phyloP scores from a whole-genome alignment of 1,140 invertebrate species.

The Euglossa dilemma region DNA sequence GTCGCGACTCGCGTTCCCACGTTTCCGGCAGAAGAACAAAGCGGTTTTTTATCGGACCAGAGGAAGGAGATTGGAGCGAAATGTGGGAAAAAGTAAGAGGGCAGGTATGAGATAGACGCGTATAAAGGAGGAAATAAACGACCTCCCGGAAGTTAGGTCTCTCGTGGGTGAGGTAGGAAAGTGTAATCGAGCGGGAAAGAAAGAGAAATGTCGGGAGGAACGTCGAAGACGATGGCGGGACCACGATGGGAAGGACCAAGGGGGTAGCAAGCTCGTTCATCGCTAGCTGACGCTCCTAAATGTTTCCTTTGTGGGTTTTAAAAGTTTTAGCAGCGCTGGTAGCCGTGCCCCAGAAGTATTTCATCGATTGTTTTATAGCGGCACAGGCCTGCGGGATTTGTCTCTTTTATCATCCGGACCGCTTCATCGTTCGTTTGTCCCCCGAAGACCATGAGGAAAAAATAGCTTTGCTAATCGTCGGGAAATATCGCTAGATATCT shows the following conservation, averaged over 20 bases:
- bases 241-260: not conserved
- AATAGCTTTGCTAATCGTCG: slow-evolving; percentile 7
- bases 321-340: slow-evolving; percentile 57
- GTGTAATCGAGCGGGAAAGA: slow-evolving; percentile 22
- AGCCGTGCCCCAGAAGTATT: not conserved
- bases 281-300: slow-evolving; percentile 48
- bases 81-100: not conserved
- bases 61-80: not conserved
- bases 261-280: slow-evolving; percentile 38
- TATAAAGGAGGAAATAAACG: slow-evolving; percentile 8
- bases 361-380: slow-evolving; percentile 65
- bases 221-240: not conserved
- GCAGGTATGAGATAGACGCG: not conserved
- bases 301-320: slow-evolving; percentile 62
- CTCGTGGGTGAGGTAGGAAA: slow-evolving; percentile 12
- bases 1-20: too few species aligned
- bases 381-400: slow-evolving; percentile 35
- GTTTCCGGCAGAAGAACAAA: too few species aligned
- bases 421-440: not conserved
- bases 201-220: slow-evolving; percentile 14
- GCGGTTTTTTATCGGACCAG: too few species aligned
- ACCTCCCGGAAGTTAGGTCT: slow-evolving; percentile 13
- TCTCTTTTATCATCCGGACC: slow-evolving; percentile 23
- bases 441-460: not conserved
- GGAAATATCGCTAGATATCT: too few species aligned